Percentiles rank a stretch among this genome's conserved stretches.
Evolutionary conservation across 2,888 invertebrate species (phyloP).

Genomic region (Dolomedes plantarius): DNA sequence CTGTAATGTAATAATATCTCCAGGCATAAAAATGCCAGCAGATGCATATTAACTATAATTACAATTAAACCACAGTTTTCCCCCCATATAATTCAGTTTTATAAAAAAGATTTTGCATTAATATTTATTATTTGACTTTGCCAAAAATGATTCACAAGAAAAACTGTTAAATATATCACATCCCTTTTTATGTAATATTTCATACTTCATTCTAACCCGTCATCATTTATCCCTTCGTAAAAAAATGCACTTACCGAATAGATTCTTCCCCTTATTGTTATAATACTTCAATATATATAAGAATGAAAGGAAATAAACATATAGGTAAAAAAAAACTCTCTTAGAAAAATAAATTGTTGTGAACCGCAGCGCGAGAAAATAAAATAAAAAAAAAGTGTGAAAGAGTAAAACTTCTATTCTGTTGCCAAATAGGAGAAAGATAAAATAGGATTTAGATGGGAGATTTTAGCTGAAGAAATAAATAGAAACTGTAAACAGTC

Average conservation of each 20-base stretch:
- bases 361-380: slow-evolving; percentile 18
- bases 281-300: neutral
- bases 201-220: neutral
- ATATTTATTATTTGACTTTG: neutral
- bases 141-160: neutral
- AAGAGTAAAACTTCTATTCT: slow-evolving; percentile 32
- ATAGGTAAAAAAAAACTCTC: neutral
- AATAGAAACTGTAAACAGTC: slow-evolving; percentile 59
- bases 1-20: too few relatives aligned
- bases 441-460: slow-evolving; percentile 57
- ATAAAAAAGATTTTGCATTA: too few relatives aligned
- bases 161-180: neutral
- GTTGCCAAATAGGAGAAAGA: slow-evolving; percentile 44
- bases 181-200: neutral
- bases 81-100: too few relatives aligned
- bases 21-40: too few relatives aligned
- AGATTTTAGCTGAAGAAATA: slow-evolving; percentile 54
- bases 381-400: slow-evolving; percentile 20
- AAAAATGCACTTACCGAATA: neutral
- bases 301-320: neutral
- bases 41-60: too few relatives aligned
- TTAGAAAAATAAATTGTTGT: slow-evolving; percentile 45
- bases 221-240: neutral
- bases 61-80: too few relatives aligned
- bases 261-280: neutral